Percentiles rank a stretch among this genome's conserved stretches.
These are phyloP conservation scores for Aegotheles bennettii DNA, from an alignment of 2,113 vertebrate genomes.

Conservation along the genomic window DNA sequence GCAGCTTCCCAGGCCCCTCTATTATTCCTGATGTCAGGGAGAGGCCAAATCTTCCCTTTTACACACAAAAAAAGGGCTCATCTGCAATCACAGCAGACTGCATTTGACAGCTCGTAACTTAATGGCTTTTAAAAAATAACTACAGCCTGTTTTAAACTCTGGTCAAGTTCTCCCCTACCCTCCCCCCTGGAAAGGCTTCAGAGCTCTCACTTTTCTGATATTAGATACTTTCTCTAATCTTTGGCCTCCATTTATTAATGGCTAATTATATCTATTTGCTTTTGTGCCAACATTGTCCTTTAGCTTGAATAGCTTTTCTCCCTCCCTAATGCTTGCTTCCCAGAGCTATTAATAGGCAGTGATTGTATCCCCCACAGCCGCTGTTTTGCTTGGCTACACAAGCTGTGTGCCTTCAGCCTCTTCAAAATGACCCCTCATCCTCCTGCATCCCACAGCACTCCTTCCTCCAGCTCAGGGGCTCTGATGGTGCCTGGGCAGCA, in stretches of 20 bases:
- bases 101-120: neutral
- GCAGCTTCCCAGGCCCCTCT: neutral
- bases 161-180: neutral
- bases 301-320: neutral
- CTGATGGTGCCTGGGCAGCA: neutral
- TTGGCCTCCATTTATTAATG: constrained; percentile 27
- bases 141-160: neutral
- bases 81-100: neutral
- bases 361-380: neutral
- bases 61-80: neutral
- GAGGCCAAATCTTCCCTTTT: neutral
- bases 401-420: neutral
- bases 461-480: accelerated
- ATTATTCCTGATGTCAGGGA: accelerated
- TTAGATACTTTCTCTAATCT: constrained; percentile 18
- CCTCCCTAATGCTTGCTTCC: constrained; percentile 5
- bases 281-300: constrained; percentile 39
- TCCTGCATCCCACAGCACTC: neutral
- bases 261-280: constrained; percentile 52
- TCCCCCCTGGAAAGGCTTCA: neutral
- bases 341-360: constrained; percentile 5
- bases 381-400: neutral
- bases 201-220: neutral
- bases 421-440: accelerated
- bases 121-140: neutral